Conservation (phyloP, 2,797 vertebrate genomes). For the Perodicticus potto region DNA sequence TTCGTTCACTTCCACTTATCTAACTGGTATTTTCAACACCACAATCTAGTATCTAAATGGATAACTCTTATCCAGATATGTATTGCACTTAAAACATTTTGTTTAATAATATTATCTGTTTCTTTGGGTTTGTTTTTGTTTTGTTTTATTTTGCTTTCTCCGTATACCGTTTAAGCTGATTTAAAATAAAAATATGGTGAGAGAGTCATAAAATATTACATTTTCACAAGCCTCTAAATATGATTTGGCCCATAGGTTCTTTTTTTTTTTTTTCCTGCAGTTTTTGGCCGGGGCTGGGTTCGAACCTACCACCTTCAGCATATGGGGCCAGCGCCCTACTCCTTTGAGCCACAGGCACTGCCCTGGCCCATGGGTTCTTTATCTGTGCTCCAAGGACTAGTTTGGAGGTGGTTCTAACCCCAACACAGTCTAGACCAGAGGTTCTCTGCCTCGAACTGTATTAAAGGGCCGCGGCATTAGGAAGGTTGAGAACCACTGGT, state of each 20-base stretch:
- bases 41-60: background rate
- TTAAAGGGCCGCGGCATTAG: too few species aligned
- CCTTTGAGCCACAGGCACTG: too few species aligned
- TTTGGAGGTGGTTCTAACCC: background rate
- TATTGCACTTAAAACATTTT: background rate
- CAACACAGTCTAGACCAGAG: background rate
- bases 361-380: background rate
- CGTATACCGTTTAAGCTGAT: background rate
- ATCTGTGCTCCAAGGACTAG: background rate
- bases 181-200: constrained; percentile 4
- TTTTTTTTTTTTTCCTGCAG: too few species aligned
- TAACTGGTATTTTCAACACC: constrained; percentile 35
- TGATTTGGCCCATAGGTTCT: background rate
- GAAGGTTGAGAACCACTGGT: background rate
- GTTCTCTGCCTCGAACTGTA: too few species aligned
- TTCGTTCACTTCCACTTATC: background rate
- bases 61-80: background rate
- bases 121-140: background rate
- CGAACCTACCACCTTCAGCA: too few species aligned
- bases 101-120: constrained; percentile 7
- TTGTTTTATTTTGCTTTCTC: background rate
- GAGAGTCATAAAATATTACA: background rate
- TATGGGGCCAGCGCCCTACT: too few species aligned
- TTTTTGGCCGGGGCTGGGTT: too few species aligned
- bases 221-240: background rate